Evolutionary conservation across 2,888 invertebrate genomes (phyloP), one percentile per base, ranked within the genome.

Genomic region (Drosophila cracens): DNA sequence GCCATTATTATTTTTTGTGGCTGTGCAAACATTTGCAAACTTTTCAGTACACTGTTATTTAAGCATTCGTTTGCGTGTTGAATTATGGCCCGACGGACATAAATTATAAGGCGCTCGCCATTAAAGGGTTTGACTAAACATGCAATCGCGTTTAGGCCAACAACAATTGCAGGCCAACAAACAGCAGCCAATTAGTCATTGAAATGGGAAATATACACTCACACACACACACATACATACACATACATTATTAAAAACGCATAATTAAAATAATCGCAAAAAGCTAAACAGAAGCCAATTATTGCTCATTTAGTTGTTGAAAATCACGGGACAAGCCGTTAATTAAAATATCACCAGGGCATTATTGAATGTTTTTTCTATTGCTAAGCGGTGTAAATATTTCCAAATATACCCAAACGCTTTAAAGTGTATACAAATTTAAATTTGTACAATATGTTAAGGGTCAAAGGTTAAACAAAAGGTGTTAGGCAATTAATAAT

Each of bases 31-130:
- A 64, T 65, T 58, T 53, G 6, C 31, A 46, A 67, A 38, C 27
- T 70, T 74, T 69, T 21, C 34, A 63, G 68, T 75, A 77, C 72
- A 83, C 70, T 76, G 62, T 72, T 78, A 75, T 77, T 75, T 84
- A 87, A 89, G 87, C 68, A 69, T 70, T 75, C 58, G 75, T 77
- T 89, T 81, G 90, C 90, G 86, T 86, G 90, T 48, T 59, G 38
- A 70, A 74, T 74, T 65, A 72, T 70, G 65, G 52, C 27, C 56
- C 31, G 53, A 21, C 27, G 52, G 51, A 59, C 71, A 73, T 81
- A 77, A 86, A 81, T 86, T 74, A 75, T 72, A 59, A 52, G 51
- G 63, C 46, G 62, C 49, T 57, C 46, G 60, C 70, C 70, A 86
- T 84, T 87, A 87, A 84, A 81, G 70, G 76, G 67, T 73, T 79